Conservation (phyloP, 2,113 vertebrate species). For the Cochlearius cochlearius region DNA sequence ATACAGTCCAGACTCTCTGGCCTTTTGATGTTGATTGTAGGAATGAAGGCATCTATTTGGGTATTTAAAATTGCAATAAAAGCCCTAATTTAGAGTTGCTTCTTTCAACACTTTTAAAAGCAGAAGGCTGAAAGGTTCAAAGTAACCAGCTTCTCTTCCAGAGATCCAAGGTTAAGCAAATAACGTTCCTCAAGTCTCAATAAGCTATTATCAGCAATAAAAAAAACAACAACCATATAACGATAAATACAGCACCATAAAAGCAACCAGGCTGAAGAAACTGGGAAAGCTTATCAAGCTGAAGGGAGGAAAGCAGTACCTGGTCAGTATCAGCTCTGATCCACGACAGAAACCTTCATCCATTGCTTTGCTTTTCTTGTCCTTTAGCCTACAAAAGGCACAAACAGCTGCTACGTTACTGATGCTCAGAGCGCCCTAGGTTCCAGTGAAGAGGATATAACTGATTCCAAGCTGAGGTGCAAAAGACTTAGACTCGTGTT, state of each 20-base stretch:
- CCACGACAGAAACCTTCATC: background rate
- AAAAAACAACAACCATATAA: background rate
- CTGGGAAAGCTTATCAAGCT: background rate
- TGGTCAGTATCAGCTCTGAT: constrained; percentile 1
- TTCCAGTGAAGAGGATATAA: background rate
- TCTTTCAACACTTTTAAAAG: constrained; percentile 48
- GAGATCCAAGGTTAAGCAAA: constrained; percentile 68
- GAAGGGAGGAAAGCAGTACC: background rate
- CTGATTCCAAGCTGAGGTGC: background rate
- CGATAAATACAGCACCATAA: constrained; percentile 48
- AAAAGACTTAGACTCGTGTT: background rate
- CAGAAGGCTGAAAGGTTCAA: constrained; percentile 53
- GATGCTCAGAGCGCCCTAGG: background rate
- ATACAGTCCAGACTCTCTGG: constrained; percentile 34
- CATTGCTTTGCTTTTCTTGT: background rate
- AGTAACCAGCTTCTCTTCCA: constrained; percentile 45
- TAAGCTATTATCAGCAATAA: constrained; percentile 59
- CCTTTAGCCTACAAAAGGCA: background rate
- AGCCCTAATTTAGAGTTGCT: constrained; percentile 41
- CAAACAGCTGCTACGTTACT: background rate
- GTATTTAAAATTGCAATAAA: constrained; percentile 60
- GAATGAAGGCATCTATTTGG: constrained; percentile 47
- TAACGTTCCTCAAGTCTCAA: constrained; percentile 49
- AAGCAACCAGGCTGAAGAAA: constrained; percentile 36
- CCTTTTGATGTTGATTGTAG: constrained; percentile 55